Conservation (phyloP, 2,888 invertebrate genomes). For the Ernsta delagoae region DNA sequence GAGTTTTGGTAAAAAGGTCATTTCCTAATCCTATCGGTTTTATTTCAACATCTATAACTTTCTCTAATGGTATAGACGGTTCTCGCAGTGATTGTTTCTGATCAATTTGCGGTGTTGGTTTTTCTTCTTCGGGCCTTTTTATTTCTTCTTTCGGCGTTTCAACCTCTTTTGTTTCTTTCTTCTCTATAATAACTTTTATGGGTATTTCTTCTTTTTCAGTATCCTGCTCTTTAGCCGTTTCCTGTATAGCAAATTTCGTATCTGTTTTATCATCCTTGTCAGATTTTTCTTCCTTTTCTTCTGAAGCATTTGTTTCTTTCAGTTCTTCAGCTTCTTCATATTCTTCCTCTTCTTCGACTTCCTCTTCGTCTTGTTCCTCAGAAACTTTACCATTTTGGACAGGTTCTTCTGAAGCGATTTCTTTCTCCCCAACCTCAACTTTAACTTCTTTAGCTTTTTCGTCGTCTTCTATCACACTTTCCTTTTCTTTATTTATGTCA, state of each 20-base stretch:
- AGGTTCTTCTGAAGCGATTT: constrained; percentile 36
- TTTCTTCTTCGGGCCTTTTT: constrained; percentile 46
- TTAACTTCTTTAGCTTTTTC: constrained; percentile 43
- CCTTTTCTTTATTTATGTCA: constrained; percentile 27
- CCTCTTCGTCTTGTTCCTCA: constrained; percentile 44
- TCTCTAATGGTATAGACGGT: constrained; percentile 74
- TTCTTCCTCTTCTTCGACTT: constrained; percentile 42
- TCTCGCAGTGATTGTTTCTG: constrained; percentile 64
- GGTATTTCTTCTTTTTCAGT: constrained; percentile 35
- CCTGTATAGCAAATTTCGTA: constrained; percentile 36
- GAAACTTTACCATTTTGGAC: constrained; percentile 38
- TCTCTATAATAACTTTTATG: constrained; percentile 34
- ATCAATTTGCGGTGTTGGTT: constrained; percentile 47
- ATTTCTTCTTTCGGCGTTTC: constrained; percentile 45
- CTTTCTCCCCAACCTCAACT: constrained; percentile 39
- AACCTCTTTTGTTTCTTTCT: constrained; percentile 13
- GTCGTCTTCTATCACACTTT: constrained; percentile 38
- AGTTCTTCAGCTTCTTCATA: constrained; percentile 50
- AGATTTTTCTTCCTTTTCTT: constrained; percentile 41
- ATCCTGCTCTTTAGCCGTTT: constrained; percentile 43
- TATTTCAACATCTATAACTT: constrained; percentile 78
- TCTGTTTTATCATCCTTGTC: constrained; percentile 46
- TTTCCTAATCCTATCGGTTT: constrained; percentile 71
- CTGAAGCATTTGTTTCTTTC: constrained; percentile 43
- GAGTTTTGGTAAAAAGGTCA: constrained; percentile 69